Percentiles rank a stretch among this genome's conserved stretches.
Evolutionary conservation across 2,797 vertebrate genomes (phyloP).

Genomic region (Ptychadena robeensis): DNA sequence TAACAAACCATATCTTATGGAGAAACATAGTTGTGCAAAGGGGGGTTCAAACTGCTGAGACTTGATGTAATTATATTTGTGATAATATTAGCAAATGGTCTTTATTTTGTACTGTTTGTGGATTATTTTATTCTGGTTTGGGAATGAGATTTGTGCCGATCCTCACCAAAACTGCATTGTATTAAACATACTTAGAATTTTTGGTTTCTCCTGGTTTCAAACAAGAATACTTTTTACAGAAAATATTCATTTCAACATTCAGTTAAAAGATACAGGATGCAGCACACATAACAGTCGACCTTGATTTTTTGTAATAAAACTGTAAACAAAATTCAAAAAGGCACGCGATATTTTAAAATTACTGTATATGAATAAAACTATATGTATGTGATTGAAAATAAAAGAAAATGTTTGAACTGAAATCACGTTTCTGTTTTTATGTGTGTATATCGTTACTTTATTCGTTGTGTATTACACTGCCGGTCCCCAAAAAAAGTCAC

Average conservation of each 20-base stretch:
- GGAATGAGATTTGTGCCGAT: constrained; percentile 72
- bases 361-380: constrained; percentile 80
- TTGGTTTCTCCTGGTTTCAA: neutral
- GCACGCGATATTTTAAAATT: constrained; percentile 82
- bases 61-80: constrained; percentile 67
- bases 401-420: constrained; percentile 82
- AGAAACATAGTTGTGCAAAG: constrained; percentile 66
- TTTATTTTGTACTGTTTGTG: constrained; percentile 73
- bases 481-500: too few relatives aligned
- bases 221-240: constrained; percentile 47
- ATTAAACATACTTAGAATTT: neutral
- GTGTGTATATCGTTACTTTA: neutral
- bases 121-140: constrained; percentile 75
- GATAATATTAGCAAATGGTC: constrained; percentile 73
- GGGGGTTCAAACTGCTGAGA: constrained; percentile 64
- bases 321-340: constrained; percentile 74
- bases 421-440: constrained; percentile 10
- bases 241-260: constrained; percentile 53
- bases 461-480: too few relatives aligned
- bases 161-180: constrained; percentile 65
- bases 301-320: constrained; percentile 58
- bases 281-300: constrained; percentile 51
- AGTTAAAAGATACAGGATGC: constrained; percentile 24
- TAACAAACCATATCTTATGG: constrained; percentile 7
- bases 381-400: constrained; percentile 87